These are phyloP conservation scores for Leptopterna dolabrata DNA, from an alignment of 2,888 invertebrate species.

Conservation along the genomic window DNA sequence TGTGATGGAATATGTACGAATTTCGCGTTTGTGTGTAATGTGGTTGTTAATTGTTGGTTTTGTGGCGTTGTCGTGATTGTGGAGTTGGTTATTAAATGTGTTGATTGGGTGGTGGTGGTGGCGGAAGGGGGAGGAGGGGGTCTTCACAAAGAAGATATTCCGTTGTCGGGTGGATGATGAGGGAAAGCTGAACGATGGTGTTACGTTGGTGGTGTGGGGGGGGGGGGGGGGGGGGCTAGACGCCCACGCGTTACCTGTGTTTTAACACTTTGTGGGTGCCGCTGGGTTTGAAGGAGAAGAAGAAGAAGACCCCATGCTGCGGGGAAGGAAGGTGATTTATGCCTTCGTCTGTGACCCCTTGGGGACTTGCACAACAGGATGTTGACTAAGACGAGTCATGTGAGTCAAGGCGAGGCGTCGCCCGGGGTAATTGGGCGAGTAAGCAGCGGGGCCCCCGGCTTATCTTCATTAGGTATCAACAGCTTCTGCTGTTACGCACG, in stretches of 20 bases:
- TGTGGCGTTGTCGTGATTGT: no score
- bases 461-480: constrained; percentile 16
- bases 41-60: no score
- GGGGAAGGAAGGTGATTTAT: constrained; percentile 29
- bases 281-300: constrained; percentile 38
- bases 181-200: not conserved
- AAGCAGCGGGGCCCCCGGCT: not conserved
- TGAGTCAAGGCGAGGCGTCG: not conserved
- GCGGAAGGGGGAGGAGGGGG: not conserved
- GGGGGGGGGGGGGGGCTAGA: not conserved
- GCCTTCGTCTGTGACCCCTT: constrained; percentile 39
- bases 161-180: not conserved
- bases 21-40: no score
- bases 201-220: not conserved
- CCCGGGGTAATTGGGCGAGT: not conserved
- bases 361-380: constrained; percentile 49
- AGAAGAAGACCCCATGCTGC: constrained; percentile 31
- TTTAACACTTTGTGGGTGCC: constrained; percentile 50
- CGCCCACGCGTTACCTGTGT: constrained; percentile 55
- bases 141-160: constrained; percentile 1
- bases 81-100: not conserved
- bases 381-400: constrained; percentile 37
- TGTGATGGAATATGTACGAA: no score
- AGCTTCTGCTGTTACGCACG: not conserved
- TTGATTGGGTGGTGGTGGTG: not conserved